Base-by-base conservation (phyloP, 2,797 vertebrate genomes). In the Esox masquinongy region DNA sequence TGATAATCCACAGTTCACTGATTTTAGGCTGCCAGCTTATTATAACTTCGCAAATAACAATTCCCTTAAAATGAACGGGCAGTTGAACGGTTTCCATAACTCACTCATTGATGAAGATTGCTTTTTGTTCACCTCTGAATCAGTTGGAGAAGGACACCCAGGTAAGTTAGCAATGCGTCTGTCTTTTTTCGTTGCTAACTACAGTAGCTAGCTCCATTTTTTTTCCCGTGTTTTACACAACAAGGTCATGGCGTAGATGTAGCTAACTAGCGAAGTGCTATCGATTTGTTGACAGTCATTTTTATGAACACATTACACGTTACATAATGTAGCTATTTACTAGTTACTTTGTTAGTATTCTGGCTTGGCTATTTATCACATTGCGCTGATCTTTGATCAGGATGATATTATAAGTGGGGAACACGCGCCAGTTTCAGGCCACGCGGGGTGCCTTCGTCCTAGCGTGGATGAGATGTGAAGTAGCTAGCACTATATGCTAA, bases 101-200 rank as follows among this genome's bases (percentile, higher is more conserved):
- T 90, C 88, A 0, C 86, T 91, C 71, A 90, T 90, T 63, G 96
- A 96, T 70, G 96, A 97, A 85, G 95, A 95, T 83, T 95, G 94
- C 43, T 99, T 99, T 87, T 94, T 99, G 53, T 99, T 99, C 90
- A 97, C 97, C 0, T 99, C 97, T 0, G 97, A 99, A 69, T 98
- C 97, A 0, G 97, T 98, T 15, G 97, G 97, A 24, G 97, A 98
- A 88, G 97, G 97, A 79, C 97, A 99, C 76, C 96, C 97, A 59
- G 97, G 97, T 98, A 83, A 92, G 94, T 85, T 71, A 59, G 17
- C 47, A 22, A 59, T 1, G n/a, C 29, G 5, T 9, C 34, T 4
- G 17, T 43, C 36, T 34, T 34, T 19, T 43, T 15, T 50, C 5
- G n/a, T 19, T 7, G 19, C 24, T 68, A 12, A 26, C 12, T 8